Evolutionary conservation across 2,797 vertebrate species (phyloP).

Genomic region (Neoniphon sammara): DNA sequence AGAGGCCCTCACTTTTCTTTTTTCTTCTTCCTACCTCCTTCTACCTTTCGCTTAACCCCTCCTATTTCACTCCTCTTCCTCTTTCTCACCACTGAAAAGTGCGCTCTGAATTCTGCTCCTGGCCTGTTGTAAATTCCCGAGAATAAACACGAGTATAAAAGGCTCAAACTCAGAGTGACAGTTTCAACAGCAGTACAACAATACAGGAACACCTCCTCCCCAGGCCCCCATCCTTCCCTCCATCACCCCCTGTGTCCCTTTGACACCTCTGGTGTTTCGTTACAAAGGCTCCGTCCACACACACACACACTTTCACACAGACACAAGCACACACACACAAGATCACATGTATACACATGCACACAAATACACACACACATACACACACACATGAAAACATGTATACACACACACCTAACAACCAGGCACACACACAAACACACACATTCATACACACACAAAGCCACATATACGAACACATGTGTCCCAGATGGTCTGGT

Average conservation of each 20-base stretch:
- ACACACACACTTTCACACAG: constrained; percentile 10
- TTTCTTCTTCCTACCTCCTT: constrained; percentile 20
- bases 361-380: constrained; percentile 5
- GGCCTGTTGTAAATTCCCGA: constrained; percentile 61
- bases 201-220: constrained; percentile 73
- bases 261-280: constrained; percentile 76
- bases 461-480: constrained; percentile 45
- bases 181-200: constrained; percentile 77
- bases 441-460: constrained; percentile 39
- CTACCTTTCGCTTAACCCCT: constrained; percentile 35
- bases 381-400: constrained; percentile 3
- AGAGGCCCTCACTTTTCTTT: constrained; percentile 10
- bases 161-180: constrained; percentile 72
- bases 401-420: constrained; percentile 4
- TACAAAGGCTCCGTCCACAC: constrained; percentile 69
- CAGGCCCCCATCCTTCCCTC: constrained; percentile 62
- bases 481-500: constrained; percentile 64
- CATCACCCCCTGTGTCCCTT: constrained; percentile 65
- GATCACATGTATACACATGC: constrained; percentile 6
- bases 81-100: constrained; percentile 52
- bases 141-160: constrained; percentile 63
- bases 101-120: constrained; percentile 43
- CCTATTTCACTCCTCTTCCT: constrained; percentile 31
- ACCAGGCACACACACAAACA: constrained; percentile 16
- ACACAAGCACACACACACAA: constrained; percentile 8